These are phyloP conservation scores for Pterocles gutturalis DNA, from an alignment of 2,113 vertebrate species.

Conservation along the genomic window DNA sequence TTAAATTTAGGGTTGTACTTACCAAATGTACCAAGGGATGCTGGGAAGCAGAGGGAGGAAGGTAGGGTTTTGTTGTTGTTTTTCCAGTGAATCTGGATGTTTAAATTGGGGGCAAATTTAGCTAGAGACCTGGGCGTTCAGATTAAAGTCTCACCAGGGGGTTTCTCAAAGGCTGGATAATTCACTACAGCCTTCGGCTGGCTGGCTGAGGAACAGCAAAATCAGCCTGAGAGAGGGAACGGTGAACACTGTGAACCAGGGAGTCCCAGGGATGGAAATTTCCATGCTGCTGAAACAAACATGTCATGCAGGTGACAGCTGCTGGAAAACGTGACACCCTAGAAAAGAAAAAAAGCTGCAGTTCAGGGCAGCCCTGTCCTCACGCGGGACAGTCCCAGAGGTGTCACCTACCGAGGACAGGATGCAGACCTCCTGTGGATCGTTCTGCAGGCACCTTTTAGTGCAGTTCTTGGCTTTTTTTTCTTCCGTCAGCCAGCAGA, in stretches of 20 bases:
- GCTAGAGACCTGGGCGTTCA: neutral
- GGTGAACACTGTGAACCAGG: accelerated
- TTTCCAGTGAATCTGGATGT: neutral
- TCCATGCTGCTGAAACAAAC: accelerated
- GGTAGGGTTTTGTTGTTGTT: neutral
- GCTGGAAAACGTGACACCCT: neutral
- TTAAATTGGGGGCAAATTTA: neutral
- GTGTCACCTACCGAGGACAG: neutral
- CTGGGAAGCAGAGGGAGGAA: accelerated
- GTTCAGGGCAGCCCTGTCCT: neutral
- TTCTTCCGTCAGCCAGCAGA: accelerated
- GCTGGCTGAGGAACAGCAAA: neutral
- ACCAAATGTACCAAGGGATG: neutral
- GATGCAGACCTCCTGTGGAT: neutral
- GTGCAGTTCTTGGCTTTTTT: accelerated
- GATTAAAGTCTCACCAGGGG: no score
- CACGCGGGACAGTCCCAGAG: accelerated
- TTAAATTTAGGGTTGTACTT: neutral
- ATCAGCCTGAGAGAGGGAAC: neutral
- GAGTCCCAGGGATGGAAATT: accelerated
- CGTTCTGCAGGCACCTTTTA: neutral
- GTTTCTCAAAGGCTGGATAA: neutral
- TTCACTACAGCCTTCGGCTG: neutral
- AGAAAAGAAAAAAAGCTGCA: neutral
- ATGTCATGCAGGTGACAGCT: accelerated